A percentile compares a stretch with the other conserved stretches of the same genome.
Conservation (phyloP, 2,113 vertebrate species). For the Ammodytes marinus region DNA sequence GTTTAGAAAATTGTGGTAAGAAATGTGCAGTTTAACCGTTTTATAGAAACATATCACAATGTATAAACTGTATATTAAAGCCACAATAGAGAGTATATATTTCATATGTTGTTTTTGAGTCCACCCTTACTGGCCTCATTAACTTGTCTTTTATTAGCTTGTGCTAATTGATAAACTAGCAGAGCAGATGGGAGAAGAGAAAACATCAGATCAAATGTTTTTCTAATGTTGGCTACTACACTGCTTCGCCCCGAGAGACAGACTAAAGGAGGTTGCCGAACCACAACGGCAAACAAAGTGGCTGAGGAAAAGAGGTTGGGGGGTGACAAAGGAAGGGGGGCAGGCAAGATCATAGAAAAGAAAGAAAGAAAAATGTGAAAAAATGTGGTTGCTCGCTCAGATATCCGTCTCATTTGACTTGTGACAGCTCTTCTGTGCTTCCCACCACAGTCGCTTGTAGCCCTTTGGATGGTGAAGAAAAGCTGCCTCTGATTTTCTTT, state of each 20-base stretch:
- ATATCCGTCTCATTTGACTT: constrained; percentile 37
- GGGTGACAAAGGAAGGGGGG: constrained; percentile 46
- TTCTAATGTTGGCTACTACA: constrained; percentile 36
- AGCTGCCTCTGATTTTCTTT: constrained; percentile 25
- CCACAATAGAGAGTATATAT: neutral
- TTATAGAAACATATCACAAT: constrained; percentile 13
- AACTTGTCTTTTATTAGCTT: constrained; percentile 53
- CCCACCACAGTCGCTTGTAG: constrained; percentile 20
- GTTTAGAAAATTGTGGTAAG: neutral
- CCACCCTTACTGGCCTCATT: constrained; percentile 63
- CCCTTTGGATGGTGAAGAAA: constrained; percentile 16
- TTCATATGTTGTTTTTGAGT: constrained; percentile 13
- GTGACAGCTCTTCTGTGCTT: constrained; percentile 13
- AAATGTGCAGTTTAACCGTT: constrained; percentile 15
- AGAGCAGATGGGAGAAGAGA: constrained; percentile 35
- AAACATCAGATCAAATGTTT: constrained; percentile 48
- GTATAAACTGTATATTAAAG: constrained; percentile 31
- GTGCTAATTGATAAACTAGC: constrained; percentile 49
- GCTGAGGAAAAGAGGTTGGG: constrained; percentile 23
- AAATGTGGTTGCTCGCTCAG: constrained; percentile 10
- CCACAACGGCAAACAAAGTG: constrained; percentile 41
- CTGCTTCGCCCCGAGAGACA: constrained; percentile 50
- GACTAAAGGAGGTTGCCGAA: constrained; percentile 46
- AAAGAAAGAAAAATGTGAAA: neutral
- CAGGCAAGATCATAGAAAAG: neutral